Conservation (phyloP, 2,888 invertebrate genomes). For the Luperina testacea region DNA sequence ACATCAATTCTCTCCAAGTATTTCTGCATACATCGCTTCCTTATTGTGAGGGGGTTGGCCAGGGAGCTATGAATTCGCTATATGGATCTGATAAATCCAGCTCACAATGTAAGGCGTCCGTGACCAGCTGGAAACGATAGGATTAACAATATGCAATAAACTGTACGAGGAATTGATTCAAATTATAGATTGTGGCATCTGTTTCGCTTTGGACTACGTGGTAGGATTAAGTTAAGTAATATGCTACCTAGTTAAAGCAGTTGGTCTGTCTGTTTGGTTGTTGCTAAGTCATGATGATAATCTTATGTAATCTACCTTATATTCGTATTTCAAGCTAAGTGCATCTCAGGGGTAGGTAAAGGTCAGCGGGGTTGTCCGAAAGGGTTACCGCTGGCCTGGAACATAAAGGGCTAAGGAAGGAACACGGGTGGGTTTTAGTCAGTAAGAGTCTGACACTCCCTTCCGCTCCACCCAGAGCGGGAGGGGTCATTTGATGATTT, state of each 20-base stretch:
- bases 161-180: constrained; percentile 62
- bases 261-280: background rate
- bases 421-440: no score
- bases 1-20: background rate
- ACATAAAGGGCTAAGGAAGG: no score
- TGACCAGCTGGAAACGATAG: constrained; percentile 53
- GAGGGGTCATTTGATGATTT: no score
- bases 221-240: constrained; percentile 5
- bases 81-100: constrained; percentile 59
- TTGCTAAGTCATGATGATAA: constrained; percentile 4
- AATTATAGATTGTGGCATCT: constrained; percentile 63
- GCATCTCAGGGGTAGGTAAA: background rate
- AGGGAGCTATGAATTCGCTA: constrained; percentile 58
- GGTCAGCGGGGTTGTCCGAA: no score
- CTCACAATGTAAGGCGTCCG: constrained; percentile 50
- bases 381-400: no score
- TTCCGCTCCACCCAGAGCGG: no score
- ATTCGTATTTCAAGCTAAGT: background rate
- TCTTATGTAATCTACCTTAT: constrained; percentile 2
- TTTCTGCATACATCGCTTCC: constrained; percentile 39
- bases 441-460: no score
- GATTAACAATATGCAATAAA: constrained; percentile 68
- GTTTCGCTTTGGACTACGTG: constrained; percentile 37
- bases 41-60: constrained; percentile 47
- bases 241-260: background rate